Evolutionary conservation across 2,888 invertebrate species (phyloP), one percentile per base, ranked within the genome.

Genomic region (Toxonevra muliebris): DNA sequence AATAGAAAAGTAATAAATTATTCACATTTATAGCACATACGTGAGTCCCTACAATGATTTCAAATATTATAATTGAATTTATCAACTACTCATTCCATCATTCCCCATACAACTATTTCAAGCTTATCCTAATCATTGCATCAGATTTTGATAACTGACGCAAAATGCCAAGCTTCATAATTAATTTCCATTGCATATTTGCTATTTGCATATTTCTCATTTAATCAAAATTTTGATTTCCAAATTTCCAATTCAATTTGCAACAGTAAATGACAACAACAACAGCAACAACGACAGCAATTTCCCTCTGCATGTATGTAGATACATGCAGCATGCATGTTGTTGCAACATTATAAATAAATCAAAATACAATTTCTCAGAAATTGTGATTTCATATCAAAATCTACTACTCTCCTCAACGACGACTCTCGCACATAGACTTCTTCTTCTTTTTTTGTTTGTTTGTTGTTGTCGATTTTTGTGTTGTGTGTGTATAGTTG

Each of bases 341-440:
- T 80, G 80, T 73, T 77, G 80, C 74, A 79, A 81, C 81, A 81
- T 80, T 80, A 81, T 80, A 80, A 80, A 80, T 80, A 80, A 80
- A 80, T 80, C 79, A 80, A 80, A 80, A 79, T 80, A 66, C 80
- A 77, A 79, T 80, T 80, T 80, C 80, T 80, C 73, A 80, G 80
- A 80, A 80, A 81, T 80, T 78, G 81, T 79, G 80, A 80, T 79
- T 80, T 77, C 78, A 75, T 80, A 79, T 79, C 79, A 61, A 42
- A 57, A 65, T 65, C 65, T 58, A 48, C 30, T 30, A 30, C 30
- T 30, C 30, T 30, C 30, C 30, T 30, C 30, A 2, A 4, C 30
- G 7, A 30, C 30, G 30, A 30, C 30, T 30, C 30, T 30, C 30
- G 30, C 30, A 30, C 30, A 30, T 4, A 30, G 30, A 30, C 30